phyloP scores from a whole-genome alignment of 2,113 vertebrate species.

The Anser brachyrhynchus region DNA sequence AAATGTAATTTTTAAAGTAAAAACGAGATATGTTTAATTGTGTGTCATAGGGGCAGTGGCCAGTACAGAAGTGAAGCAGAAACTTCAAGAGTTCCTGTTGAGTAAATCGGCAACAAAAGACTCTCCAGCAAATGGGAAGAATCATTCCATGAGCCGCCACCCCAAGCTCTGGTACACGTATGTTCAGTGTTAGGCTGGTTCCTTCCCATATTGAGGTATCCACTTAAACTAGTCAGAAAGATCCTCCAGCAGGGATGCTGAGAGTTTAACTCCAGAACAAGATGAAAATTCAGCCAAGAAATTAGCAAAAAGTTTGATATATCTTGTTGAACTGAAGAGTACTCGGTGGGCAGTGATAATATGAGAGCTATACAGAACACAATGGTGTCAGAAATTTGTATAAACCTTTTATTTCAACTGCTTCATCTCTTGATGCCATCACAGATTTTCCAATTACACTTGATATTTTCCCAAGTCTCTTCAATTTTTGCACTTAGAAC shows the following conservation, averaged over 20 bases:
- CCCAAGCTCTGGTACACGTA: constrained; percentile 97
- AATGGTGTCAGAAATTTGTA: background rate
- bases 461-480: background rate
- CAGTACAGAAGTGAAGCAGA: constrained; percentile 98
- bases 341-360: background rate
- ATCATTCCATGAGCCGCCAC: constrained; percentile 87
- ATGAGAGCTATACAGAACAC: background rate
- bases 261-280: background rate
- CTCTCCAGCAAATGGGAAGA: constrained; percentile 83
- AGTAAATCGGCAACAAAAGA: constrained; percentile 96
- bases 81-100: constrained; percentile 98
- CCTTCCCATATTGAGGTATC: background rate
- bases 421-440: background rate
- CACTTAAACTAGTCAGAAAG: background rate
- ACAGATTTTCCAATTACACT: background rate
- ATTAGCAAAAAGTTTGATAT: background rate
- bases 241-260: background rate
- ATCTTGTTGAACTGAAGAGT: background rate
- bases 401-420: background rate
- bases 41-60: constrained; percentile 91
- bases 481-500: background rate
- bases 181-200: constrained; percentile 73
- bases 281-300: background rate
- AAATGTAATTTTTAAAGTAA: background rate
- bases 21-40: background rate